Base-by-base conservation (phyloP, 2,888 invertebrate species). In the Drosophila glabriapex region DNA sequence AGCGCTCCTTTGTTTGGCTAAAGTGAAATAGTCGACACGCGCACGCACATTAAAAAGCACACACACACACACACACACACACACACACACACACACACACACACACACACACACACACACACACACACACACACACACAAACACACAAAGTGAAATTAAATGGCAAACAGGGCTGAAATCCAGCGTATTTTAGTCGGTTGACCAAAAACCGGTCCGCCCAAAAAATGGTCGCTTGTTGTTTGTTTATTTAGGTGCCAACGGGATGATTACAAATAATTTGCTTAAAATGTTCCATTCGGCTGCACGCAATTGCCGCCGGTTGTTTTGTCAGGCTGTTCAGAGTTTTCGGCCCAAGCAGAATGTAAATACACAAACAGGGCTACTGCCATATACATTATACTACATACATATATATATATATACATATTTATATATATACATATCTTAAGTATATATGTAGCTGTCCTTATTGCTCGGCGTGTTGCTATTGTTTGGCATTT, bases 241-340 rank as follows among this genome's bases (percentile, higher is more conserved):
- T 83, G 83, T 89, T 86, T 68, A 68, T 73, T 89, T 79, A 80
- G 85, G 82, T 84, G 89, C 65, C 82, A 80, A 72, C 77, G 73
- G 67, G 69, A 84, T 82, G 87, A 84, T 85, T 87, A 77, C 84
- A 87, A 89, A 86, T 79, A 82, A 74, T 80, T 85, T 77, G 63
- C 75, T 67, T 69, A 65, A 83, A 84, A 85, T 81, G 72, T 82
- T 82, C 53, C 76, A 76, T 65, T 53, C 63, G 25, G 78, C 29
- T 74, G 59, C 68, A 79, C 58, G 59, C 61, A 63, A 74, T 69
- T 61, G 69, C 70, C 70, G 68, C 12, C 41, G 64, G 61, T 50
- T 83, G 64, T 87, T 75, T 79, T 76, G 66, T 28, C 69, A 72
- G 68, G 50, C 49, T 55, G 41, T 31, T 46, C 46, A 46, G 33